These are phyloP conservation scores for Osedax frankpressi DNA, from an alignment of 2,888 invertebrate species.

Conservation along the genomic window DNA sequence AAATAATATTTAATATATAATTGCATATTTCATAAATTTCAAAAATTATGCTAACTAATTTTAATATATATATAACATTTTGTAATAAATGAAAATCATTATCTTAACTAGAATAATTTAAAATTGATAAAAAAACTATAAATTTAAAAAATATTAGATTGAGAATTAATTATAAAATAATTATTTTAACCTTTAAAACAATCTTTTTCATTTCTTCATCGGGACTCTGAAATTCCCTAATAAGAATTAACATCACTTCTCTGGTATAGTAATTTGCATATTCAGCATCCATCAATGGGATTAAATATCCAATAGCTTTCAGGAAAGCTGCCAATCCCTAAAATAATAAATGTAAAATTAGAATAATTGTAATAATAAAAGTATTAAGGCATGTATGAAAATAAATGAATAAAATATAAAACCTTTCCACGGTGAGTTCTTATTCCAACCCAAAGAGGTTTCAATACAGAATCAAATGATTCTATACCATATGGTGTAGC, in stretches of 20 bases:
- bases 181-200: slow-evolving; percentile 62
- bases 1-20: too few species aligned
- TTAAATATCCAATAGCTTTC: slow-evolving; percentile 96
- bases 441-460: slow-evolving; percentile 98
- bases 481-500: slow-evolving; percentile 99
- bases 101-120: too few species aligned
- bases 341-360: not conserved
- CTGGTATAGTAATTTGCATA: slow-evolving; percentile 98
- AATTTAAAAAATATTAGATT: not conserved
- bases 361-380: not conserved
- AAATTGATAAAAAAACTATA: too few species aligned
- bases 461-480: slow-evolving; percentile 96
- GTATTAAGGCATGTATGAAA: not conserved
- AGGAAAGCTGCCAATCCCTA: slow-evolving; percentile 47
- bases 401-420: slow-evolving; percentile 17
- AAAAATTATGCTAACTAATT: too few species aligned
- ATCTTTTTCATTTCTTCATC: slow-evolving; percentile 99
- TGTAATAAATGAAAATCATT: too few species aligned
- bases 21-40: too few species aligned
- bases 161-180: slow-evolving; percentile 9
- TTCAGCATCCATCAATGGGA: slow-evolving; percentile 98
- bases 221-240: slow-evolving; percentile 97
- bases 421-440: slow-evolving; percentile 61
- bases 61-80: too few species aligned
- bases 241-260: slow-evolving; percentile 96